Conservation (phyloP, 2,888 invertebrate genomes). For the Bugula neritina region DNA sequence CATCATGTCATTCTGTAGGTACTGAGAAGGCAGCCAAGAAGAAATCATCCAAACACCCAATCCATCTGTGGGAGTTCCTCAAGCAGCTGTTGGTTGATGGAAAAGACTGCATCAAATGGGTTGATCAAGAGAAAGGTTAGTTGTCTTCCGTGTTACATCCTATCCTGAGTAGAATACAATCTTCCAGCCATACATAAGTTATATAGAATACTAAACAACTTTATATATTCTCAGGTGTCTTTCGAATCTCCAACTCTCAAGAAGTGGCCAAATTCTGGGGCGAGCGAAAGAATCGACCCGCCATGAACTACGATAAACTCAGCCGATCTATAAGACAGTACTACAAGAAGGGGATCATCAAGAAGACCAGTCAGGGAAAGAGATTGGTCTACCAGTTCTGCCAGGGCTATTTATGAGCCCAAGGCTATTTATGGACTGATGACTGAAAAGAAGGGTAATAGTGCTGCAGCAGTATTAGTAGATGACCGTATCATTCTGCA, state of each 20-base stretch:
- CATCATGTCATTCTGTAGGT: neutral
- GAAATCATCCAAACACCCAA: slow-evolving; percentile 51
- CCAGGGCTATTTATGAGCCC: slow-evolving; percentile 75
- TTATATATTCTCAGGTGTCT: slow-evolving; percentile 58
- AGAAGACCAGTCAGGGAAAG: slow-evolving; percentile 93
- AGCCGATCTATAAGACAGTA: slow-evolving; percentile 95
- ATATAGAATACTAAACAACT: neutral
- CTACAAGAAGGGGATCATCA: slow-evolving; percentile 90
- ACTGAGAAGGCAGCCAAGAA: neutral
- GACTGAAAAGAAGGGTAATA: too few relatives aligned
- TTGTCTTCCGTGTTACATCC: neutral
- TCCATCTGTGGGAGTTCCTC: slow-evolving; percentile 97
- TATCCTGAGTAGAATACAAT: too few relatives aligned
- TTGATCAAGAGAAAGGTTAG: slow-evolving; percentile 78
- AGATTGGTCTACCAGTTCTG: slow-evolving; percentile 98
- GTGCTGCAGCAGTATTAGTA: neutral
- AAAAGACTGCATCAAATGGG: slow-evolving; percentile 92
- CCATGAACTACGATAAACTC: slow-evolving; percentile 99
- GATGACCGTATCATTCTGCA: too few relatives aligned
- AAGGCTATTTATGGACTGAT: too few relatives aligned
- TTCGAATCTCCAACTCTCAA: slow-evolving; percentile 98
- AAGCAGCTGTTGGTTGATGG: slow-evolving; percentile 87
- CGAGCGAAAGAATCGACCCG: slow-evolving; percentile 91
- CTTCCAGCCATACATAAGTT: too few relatives aligned
- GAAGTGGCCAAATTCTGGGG: slow-evolving; percentile 97